These are phyloP conservation scores for Aegotheles bennettii DNA, from an alignment of 2,113 vertebrate species.

Conservation along the genomic window DNA sequence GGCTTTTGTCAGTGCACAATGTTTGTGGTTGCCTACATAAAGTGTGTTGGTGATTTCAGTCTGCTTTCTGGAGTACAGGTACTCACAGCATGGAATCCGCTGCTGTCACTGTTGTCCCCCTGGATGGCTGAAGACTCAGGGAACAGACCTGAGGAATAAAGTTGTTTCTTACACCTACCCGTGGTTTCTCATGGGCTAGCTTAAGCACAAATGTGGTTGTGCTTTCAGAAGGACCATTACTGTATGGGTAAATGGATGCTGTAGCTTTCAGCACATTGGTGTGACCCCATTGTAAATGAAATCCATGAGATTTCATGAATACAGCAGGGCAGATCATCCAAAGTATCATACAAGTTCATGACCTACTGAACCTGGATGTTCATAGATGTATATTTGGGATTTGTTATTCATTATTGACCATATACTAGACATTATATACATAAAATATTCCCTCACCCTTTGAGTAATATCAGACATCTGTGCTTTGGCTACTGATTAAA, in stretches of 20 bases:
- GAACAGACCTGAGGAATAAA: neutral
- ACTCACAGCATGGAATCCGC: neutral
- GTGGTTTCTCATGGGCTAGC: neutral
- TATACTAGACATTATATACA: neutral
- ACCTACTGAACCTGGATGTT: neutral
- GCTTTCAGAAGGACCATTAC: neutral
- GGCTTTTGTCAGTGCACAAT: neutral
- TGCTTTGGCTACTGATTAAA: conserved; percentile 62
- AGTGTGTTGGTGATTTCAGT: neutral
- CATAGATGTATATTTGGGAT: neutral
- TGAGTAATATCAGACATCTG: conserved; percentile 30
- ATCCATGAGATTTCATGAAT: neutral
- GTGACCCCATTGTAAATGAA: neutral
- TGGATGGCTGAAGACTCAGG: neutral
- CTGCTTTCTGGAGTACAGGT: neutral
- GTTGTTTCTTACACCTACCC: neutral
- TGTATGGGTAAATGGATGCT: neutral
- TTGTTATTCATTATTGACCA: neutral
- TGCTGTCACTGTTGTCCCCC: neutral
- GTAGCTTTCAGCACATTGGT: neutral
- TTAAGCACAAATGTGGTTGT: neutral
- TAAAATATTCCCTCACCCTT: neutral
- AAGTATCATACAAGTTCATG: neutral
- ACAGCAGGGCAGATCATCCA: neutral
- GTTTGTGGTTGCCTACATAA: neutral